A percentile compares a stretch with the other conserved stretches of the same genome.
These are phyloP conservation scores for Drosophila engyochracea DNA, from an alignment of 2,888 invertebrate species.

Conservation along the genomic window DNA sequence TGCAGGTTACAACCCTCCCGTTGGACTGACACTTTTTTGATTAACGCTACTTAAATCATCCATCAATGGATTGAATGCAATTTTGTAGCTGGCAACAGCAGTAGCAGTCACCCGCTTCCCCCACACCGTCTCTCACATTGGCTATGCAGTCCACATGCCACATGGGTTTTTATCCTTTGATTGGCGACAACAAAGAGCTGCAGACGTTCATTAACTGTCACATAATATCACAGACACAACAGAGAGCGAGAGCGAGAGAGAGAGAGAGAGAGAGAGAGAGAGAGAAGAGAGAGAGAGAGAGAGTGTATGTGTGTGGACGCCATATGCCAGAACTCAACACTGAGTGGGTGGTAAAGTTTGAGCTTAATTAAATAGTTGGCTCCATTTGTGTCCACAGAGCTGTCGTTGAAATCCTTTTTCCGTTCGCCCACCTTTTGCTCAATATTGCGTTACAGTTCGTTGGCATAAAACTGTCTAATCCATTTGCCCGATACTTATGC, in stretches of 20 bases:
- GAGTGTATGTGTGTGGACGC: not conserved
- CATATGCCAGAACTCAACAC: constrained; percentile 61
- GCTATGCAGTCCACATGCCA: constrained; percentile 59
- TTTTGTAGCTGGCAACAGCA: constrained; percentile 4
- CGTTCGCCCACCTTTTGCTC: constrained; percentile 3
- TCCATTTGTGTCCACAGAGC: constrained; percentile 19
- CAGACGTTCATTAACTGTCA: constrained; percentile 74
- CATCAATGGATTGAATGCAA: constrained; percentile 39
- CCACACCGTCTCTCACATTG: constrained; percentile 36
- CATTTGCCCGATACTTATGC: constrained; percentile 81
- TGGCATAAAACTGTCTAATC: constrained; percentile 76
- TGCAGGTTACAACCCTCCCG: not conserved
- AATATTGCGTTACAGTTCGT: constrained; percentile 30
- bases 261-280: not conserved
- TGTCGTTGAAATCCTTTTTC: constrained; percentile 44
- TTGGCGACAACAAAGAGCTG: constrained; percentile 62
- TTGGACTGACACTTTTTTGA: constrained; percentile 4
- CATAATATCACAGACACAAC: constrained; percentile 50
- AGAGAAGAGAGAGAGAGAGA: too few species aligned
- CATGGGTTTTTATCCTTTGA: constrained; percentile 52
- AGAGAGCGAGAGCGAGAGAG: not conserved
- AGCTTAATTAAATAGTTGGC: constrained; percentile 72
- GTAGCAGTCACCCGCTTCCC: not conserved
- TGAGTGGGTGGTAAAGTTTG: constrained; percentile 25
- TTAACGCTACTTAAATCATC: constrained; percentile 35